These are phyloP conservation scores for Gadopsis marmoratus DNA, from an alignment of 2,797 vertebrate species.

Conservation along the genomic window DNA sequence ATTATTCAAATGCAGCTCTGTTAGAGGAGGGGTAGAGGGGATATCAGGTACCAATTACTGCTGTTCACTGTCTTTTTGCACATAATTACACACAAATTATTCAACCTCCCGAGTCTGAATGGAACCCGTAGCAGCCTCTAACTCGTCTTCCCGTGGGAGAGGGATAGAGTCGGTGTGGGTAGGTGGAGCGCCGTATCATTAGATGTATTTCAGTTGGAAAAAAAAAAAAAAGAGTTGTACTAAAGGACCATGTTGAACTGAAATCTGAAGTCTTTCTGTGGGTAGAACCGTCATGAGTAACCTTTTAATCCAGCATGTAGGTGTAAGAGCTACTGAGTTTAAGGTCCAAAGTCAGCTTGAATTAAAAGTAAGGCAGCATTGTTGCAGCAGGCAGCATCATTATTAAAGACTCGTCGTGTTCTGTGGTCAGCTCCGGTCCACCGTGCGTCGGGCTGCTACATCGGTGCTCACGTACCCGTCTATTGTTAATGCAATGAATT, in stretches of 20 bases:
- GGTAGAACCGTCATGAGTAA: background rate
- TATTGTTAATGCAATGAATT: background rate
- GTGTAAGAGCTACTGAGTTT: background rate
- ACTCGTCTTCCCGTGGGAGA: constrained; percentile 43
- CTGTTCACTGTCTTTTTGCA: constrained; percentile 51
- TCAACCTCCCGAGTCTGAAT: constrained; percentile 62
- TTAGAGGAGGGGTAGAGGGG: constrained; percentile 44
- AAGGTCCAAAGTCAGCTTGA: background rate
- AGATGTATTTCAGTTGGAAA: constrained; percentile 27
- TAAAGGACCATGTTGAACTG: background rate
- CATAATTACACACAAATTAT: constrained; percentile 69
- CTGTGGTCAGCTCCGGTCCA: no score
- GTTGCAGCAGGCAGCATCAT: background rate
- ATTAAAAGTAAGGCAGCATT: background rate
- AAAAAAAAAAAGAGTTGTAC: background rate
- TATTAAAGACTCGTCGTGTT: no score
- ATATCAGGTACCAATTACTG: constrained; percentile 73
- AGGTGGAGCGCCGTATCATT: constrained; percentile 37
- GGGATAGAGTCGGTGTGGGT: constrained; percentile 42
- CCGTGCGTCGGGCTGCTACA: no score
- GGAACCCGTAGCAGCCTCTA: constrained; percentile 53
- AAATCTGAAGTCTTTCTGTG: background rate
- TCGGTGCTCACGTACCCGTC: no score
- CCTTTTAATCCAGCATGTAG: background rate
- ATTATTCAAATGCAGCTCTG: constrained; percentile 60